Evolutionary conservation across 2,888 invertebrate species (phyloP), one percentile per base, ranked within the genome.

Genomic region (Epinotia nisella): DNA sequence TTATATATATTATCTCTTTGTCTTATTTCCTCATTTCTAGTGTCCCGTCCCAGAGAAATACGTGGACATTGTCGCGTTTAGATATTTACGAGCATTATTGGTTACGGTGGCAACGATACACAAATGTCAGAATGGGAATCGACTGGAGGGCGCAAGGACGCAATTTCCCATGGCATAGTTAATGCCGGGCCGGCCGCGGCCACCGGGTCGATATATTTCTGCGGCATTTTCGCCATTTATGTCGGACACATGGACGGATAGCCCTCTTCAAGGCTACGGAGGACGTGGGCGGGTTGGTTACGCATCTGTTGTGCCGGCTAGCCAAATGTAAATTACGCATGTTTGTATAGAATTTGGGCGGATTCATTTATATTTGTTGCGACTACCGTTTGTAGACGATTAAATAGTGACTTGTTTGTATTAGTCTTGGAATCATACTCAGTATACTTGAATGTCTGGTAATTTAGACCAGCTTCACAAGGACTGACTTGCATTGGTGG

Each of bases 141-240:
- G 80, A 81, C 82, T 86, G 87, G 84, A 85, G 78, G 79, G 76
- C 82, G 79, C 83, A 84, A 85, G 86, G 85, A 85, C 86, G 83
- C 85, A 84, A 24, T 85, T 66, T 85, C 81, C 86, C 84, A 89
- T 89, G 85, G 85, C 84, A 83, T 80, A 85, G 79, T 82, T 84
- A 85, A 60, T 24, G 49, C 35, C 35, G 78, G 82, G 84, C 82
- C 85, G 86, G 79, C 84, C 89, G 80, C 76, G 82, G 87, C 82
- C 81, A 79, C 81, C 87, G 86, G 92, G 91, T 92, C 93, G 93
- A 93, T 92, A 93, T 88, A 88, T 88, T 91, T 91, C 90, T 90
- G 91, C 91, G 88, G 88, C 88, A 83, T 87, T 88, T 87, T 88
- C 85, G 87, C 87, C 87, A 87, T 88, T 87, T 70, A 71, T 75